Evolutionary conservation across 1,140 invertebrate genomes (phyloP), one percentile per base, ranked within the genome.

Genomic region (Oryctes rhinoceros): DNA sequence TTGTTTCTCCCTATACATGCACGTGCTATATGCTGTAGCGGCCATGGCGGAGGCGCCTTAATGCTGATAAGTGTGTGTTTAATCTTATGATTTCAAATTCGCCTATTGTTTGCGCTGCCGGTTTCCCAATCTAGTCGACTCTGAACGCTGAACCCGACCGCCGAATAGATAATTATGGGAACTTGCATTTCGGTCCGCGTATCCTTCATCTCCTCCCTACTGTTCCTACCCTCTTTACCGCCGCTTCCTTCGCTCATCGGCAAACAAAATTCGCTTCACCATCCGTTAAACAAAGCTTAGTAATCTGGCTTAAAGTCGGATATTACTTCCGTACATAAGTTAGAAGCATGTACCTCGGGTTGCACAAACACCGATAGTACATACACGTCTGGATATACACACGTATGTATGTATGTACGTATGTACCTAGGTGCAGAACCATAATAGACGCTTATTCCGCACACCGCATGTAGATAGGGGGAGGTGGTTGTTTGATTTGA

Each of bases 271-370:
- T 53, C 20, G 20, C 18, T 67, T 18, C 18, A 18, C 65, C 65
- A 67, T 67, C 65, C 65, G 65, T 67, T 67, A 20, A 18, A 67
- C 15, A 67, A 67, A 24, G n/a, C 65, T 35, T 9, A 35, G 5
- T 67, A 67, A 67, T 67, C 65, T 67, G 65, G 65, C 65, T 67
- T 67, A 67, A 67, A 67, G 65, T 67, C 65, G n/a, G 65, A 67
- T 67, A 67, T 67, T 67, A 67, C 65, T 67, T 67, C 65, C 53
- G 20, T 18, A 18, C 18, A 67, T 67, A 67, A 18, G 65, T 67
- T 67, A 20, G 20, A 24, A 20, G 18, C 65, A 67, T 67, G 65
- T 67, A 67, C 65, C 24, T 24, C 18, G 65, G 65, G n/a, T 67
- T 67, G 65, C 18, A 35, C 65, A 67, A 67, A 67, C 65, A 67